Conservation (phyloP, 35 echinoderm and acorn worm species). For the Ophiothrix spiculata region DNA sequence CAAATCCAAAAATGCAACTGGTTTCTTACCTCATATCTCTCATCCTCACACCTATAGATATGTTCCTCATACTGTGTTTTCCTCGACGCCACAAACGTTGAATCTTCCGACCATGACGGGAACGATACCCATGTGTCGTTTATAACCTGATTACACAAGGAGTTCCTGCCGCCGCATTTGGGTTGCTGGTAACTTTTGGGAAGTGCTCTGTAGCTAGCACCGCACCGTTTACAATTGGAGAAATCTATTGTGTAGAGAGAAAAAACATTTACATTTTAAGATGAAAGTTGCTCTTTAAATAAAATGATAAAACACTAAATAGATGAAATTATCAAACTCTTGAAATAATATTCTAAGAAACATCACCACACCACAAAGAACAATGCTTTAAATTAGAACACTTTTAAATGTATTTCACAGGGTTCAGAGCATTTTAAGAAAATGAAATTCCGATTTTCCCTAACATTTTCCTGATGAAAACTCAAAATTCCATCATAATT, state of each 20-base stretch:
- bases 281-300: background rate
- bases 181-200: slow-evolving; percentile 98
- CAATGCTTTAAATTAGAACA: too few species aligned
- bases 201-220: slow-evolving; percentile 89
- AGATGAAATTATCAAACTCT: too few species aligned
- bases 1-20: background rate
- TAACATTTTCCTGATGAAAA: too few species aligned
- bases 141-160: slow-evolving; percentile 87
- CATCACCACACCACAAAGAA: too few species aligned
- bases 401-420: too few species aligned
- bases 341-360: too few species aligned
- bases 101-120: slow-evolving; percentile 98
- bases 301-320: too few species aligned
- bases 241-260: slow-evolving; percentile 56
- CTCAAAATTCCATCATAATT: too few species aligned
- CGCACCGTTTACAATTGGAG: slow-evolving; percentile 92
- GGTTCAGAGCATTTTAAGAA: too few species aligned
- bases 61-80: slow-evolving; percentile 99
- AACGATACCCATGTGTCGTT: slow-evolving; percentile 99
- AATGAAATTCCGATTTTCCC: too few species aligned
- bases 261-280: background rate
- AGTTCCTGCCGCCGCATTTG: slow-evolving; percentile 67
- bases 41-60: slow-evolving; percentile 98
- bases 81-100: slow-evolving; percentile 81
- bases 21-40: slow-evolving; percentile 92